Conservation (phyloP, 1,140 invertebrate species). For the Sitophilus oryzae region DNA sequence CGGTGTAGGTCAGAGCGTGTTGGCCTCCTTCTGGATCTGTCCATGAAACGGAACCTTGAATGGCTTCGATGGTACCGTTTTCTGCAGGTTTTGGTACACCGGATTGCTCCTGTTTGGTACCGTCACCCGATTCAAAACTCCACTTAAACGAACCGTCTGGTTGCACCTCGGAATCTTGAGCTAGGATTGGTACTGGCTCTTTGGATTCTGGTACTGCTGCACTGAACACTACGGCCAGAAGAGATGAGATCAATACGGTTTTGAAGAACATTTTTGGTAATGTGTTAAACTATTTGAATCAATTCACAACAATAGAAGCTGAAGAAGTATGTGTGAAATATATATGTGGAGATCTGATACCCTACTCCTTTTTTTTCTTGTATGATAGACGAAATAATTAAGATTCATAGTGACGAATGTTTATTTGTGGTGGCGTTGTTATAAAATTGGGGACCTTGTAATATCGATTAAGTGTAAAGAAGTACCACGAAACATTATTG, state of each 20-base stretch:
- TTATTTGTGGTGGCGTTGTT: too few relatives aligned
- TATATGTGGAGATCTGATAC: too few relatives aligned
- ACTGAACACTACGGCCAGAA: background rate
- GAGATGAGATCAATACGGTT: background rate
- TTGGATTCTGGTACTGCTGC: background rate
- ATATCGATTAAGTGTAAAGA: too few relatives aligned
- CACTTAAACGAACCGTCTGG: background rate
- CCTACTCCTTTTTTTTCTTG: too few relatives aligned
- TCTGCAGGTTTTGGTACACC: background rate
- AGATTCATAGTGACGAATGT: too few relatives aligned
- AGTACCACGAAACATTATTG: too few relatives aligned
- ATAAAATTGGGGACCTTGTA: too few relatives aligned
- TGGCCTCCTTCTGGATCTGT: background rate
- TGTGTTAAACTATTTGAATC: too few relatives aligned
- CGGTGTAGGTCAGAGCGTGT: background rate
- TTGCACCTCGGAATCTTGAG: background rate
- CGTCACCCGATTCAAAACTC: constrained; percentile 1
- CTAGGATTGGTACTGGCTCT: background rate
- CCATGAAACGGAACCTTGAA: background rate
- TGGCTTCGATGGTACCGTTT: background rate
- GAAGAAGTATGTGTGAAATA: too few relatives aligned
- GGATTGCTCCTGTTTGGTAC: constrained; percentile 2
- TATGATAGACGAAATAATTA: too few relatives aligned
- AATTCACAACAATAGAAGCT: too few relatives aligned
- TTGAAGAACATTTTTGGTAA: background rate